Base-by-base conservation (phyloP, 2,113 vertebrate genomes). In the Sinocyclocheilus maitianheensis region DNA sequence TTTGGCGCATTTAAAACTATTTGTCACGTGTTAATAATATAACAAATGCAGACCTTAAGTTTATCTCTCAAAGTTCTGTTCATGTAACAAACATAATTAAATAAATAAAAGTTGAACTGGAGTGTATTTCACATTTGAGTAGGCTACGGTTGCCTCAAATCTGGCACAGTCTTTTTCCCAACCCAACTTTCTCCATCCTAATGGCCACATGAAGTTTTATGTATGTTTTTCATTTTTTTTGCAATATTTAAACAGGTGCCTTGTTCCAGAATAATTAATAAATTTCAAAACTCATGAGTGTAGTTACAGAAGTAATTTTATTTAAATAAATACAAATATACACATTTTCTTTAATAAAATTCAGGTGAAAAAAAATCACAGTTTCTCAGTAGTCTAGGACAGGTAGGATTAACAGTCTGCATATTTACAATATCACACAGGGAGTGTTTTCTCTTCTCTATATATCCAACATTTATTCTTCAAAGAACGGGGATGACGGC, bases 291-390 rank as follows among this genome's bases (percentile, higher is more conserved):
- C 69, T 10, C 46, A 26, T 7, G 3, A 53, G 77, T 83, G 69
- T 69, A 82, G 69, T 85, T 62, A 58, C 83, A 79, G 71, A 22
- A 10, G 82, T 55, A 11, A 12, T 58, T 76, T 96, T 58, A 58
- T 98, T 99, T 97, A 96, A 99, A 99, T 99, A 99, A 99, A 99
- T 99, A 99, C 97, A 98, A 95, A 92, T 96, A 96, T 92, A 96
- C 97, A 95, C 94, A 95, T 95, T 96, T 95, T 93, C 22, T 67
- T 85, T 89, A 81, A 81, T 90, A 92, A 95, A 94, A 93, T 90
- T 84, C 85, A 90, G 60, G 77, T 88, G 87, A 58, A 48, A 77
- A 24, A 40, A 87, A 58, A 10, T 74, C 40, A 87, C 88, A 86
- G 63, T 60, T 77, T 81, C 30, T 62, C 79, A 87, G 88, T 88